Evolutionary conservation across 2,113 vertebrate genomes (phyloP).

Genomic region (Eulemur rufifrons): DNA sequence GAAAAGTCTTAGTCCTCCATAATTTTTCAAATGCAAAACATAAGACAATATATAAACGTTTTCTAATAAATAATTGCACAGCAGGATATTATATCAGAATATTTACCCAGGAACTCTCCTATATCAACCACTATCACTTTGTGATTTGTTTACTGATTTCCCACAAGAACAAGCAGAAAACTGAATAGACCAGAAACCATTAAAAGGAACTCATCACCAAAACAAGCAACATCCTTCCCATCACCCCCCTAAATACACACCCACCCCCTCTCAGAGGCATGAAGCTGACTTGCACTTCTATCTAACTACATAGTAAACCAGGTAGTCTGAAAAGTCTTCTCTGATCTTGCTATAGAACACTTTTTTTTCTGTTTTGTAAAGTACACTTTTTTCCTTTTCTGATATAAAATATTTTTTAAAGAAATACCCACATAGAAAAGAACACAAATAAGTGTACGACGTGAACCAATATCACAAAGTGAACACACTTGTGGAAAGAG

Average conservation of each 20-base stretch:
- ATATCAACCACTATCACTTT: not conserved
- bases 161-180: not conserved
- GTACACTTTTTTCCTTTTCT: not conserved
- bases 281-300: not conserved
- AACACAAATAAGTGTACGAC: not conserved
- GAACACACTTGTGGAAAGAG: not conserved
- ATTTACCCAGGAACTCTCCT: not conserved
- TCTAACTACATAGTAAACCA: not conserved
- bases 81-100: not conserved
- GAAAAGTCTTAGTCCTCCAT: not conserved
- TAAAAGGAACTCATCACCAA: not conserved
- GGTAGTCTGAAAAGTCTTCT: not conserved
- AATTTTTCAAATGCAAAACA: conserved; percentile 2
- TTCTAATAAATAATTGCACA: not conserved
- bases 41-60: not conserved
- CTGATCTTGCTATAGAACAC: not conserved
- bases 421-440: not conserved
- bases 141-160: not conserved
- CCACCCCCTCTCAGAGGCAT: not conserved
- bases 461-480: not conserved
- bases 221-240: not conserved
- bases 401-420: not conserved
- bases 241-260: no score
- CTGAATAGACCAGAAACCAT: not conserved
- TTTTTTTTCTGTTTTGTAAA: not conserved